phyloP scores from a whole-genome alignment of 92 coral and sea anemone species.

The Paramuricea clavata region DNA sequence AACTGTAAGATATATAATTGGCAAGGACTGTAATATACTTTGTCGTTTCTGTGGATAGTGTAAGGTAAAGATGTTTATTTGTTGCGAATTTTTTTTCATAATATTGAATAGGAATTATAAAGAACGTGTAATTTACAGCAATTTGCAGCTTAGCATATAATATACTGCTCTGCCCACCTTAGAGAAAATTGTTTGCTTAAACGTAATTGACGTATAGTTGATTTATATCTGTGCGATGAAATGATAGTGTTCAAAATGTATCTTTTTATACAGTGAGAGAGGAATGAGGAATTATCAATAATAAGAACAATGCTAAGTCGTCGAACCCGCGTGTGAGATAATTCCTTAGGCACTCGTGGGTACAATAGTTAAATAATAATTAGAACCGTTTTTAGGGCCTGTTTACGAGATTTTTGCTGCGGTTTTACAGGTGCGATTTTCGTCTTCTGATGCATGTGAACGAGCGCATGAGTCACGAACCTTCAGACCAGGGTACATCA shows the following conservation, averaged over 20 bases:
- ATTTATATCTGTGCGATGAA: not conserved
- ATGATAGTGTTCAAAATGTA: not conserved
- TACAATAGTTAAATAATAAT: too few relatives aligned
- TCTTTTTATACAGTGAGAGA: not conserved
- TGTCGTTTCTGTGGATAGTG: not conserved
- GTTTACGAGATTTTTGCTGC: too few relatives aligned
- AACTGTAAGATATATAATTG: not conserved
- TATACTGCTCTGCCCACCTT: not conserved
- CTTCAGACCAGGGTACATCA: too few relatives aligned
- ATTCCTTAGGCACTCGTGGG: too few relatives aligned
- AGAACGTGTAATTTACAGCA: not conserved
- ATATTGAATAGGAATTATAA: slow-evolving; percentile 8
- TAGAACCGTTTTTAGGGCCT: too few relatives aligned
- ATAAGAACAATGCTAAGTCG: too few relatives aligned
- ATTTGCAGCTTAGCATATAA: slow-evolving; percentile 2
- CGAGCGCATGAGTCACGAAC: too few relatives aligned
- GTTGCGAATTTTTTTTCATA: not conserved
- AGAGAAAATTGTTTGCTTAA: not conserved
- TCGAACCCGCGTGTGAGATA: too few relatives aligned
- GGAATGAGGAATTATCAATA: too few relatives aligned
- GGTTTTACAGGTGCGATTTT: too few relatives aligned
- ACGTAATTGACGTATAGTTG: not conserved
- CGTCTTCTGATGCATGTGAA: too few relatives aligned
- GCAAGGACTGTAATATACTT: not conserved
- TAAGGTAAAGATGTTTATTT: slow-evolving; percentile 1